phyloP scores from a whole-genome alignment of 2,888 invertebrate species.

The Tetragonula carbonaria region DNA sequence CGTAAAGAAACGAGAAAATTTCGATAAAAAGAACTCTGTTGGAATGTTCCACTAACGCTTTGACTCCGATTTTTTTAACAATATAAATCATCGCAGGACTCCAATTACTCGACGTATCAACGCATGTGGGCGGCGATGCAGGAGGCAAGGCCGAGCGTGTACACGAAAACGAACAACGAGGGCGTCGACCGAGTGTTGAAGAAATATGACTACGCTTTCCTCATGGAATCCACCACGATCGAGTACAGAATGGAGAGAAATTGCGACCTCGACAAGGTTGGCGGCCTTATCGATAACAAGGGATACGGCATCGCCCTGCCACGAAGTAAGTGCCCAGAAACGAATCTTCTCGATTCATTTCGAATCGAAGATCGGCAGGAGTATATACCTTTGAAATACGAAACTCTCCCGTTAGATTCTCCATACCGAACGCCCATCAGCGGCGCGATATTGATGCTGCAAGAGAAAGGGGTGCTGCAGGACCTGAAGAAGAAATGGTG shows the following conservation, averaged over 20 bases:
- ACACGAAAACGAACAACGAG: constrained; percentile 93
- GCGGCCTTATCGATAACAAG: constrained; percentile 96
- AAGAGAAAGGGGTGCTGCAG: constrained; percentile 93
- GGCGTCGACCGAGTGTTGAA: constrained; percentile 94
- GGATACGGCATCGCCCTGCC: constrained; percentile 98
- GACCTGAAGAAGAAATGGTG: constrained; percentile 96
- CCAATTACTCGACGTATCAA: constrained; percentile 96
- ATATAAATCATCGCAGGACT: constrained; percentile 87
- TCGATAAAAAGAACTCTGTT: too few species aligned
- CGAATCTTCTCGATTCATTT: neutral
- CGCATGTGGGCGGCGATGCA: constrained; percentile 98
- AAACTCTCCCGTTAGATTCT: constrained; percentile 86
- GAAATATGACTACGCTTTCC: constrained; percentile 95
- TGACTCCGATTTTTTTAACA: neutral
- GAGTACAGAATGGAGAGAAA: constrained; percentile 96
- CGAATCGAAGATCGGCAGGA: neutral
- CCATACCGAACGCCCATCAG: constrained; percentile 92
- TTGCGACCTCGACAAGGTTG: constrained; percentile 96
- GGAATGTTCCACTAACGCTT: too few species aligned
- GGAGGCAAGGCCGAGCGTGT: constrained; percentile 93
- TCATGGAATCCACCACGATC: constrained; percentile 99
- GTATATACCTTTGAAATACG: neutral
- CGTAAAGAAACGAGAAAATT: too few species aligned
- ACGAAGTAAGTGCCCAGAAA: constrained; percentile 88
- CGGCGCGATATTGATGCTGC: constrained; percentile 94